phyloP scores from a whole-genome alignment of 1,140 invertebrate species.

The Leptinotarsa lineolata region DNA sequence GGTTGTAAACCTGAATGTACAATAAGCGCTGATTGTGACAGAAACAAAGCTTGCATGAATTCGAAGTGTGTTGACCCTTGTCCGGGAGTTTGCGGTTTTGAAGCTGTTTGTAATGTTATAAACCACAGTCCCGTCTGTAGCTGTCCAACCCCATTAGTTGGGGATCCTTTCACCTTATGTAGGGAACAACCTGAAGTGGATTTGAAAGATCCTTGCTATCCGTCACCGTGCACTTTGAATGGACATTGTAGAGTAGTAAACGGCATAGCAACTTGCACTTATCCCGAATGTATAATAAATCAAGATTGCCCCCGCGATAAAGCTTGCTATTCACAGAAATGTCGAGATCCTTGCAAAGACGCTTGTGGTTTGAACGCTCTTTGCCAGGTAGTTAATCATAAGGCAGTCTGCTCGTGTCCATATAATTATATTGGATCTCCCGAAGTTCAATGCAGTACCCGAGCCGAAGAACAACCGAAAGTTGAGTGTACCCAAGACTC shows the following conservation, averaged over 20 bases:
- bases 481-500: slow-evolving; percentile 79
- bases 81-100: slow-evolving; percentile 70
- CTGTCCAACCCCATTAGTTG: slow-evolving; percentile 70
- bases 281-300: slow-evolving; percentile 85
- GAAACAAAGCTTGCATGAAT: slow-evolving; percentile 73
- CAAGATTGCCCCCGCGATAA: slow-evolving; percentile 80
- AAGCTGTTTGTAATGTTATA: slow-evolving; percentile 70
- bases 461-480: slow-evolving; percentile 60
- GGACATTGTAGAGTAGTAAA: slow-evolving; percentile 77
- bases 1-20: slow-evolving; percentile 77
- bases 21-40: slow-evolving; percentile 73
- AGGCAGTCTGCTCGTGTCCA: slow-evolving; percentile 80
- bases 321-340: slow-evolving; percentile 80
- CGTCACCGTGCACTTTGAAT: slow-evolving; percentile 78
- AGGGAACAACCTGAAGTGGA: slow-evolving; percentile 57
- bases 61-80: slow-evolving; percentile 78
- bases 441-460: slow-evolving; percentile 69
- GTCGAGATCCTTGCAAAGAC: slow-evolving; percentile 78
- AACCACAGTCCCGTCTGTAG: slow-evolving; percentile 82
- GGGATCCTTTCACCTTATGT: slow-evolving; percentile 78
- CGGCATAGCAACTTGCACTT: slow-evolving; percentile 72
- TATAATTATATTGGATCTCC: slow-evolving; percentile 79
- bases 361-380: slow-evolving; percentile 85
- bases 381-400: slow-evolving; percentile 81
- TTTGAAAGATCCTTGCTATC: slow-evolving; percentile 73